Evolutionary conservation across 1,140 invertebrate species (phyloP).

Genomic region (Achatina immaculata): DNA sequence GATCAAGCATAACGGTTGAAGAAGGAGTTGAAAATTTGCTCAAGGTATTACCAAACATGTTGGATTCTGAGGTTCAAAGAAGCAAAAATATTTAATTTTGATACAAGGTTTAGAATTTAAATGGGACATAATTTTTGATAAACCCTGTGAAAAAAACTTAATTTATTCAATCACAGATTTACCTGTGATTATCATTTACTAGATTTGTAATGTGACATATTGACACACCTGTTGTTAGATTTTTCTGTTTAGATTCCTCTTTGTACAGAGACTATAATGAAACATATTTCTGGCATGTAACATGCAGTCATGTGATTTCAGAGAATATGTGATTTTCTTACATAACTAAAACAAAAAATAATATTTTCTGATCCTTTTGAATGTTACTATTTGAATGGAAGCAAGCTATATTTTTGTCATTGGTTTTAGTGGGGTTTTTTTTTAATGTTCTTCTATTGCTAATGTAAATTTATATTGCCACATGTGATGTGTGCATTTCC

Average conservation of each 20-base stretch:
- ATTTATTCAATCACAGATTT: not conserved
- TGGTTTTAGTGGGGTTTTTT: too few relatives aligned
- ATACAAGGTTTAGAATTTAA: not conserved
- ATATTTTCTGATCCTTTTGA: too few relatives aligned
- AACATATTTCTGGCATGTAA: not conserved
- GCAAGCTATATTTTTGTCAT: too few relatives aligned
- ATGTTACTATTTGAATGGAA: too few relatives aligned
- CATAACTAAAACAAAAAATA: too few relatives aligned
- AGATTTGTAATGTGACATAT: not conserved
- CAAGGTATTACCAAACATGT: slow-evolving; percentile 54
- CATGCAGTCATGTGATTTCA: not conserved
- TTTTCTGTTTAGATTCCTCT: not conserved
- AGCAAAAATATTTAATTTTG: slow-evolving; percentile 55
- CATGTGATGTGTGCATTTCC: too few relatives aligned
- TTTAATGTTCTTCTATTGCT: too few relatives aligned
- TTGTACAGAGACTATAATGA: not conserved
- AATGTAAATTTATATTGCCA: too few relatives aligned
- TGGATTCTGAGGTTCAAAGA: slow-evolving; percentile 45
- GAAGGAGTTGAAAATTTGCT: slow-evolving; percentile 54
- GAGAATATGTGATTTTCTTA: not conserved
- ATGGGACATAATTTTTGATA: not conserved
- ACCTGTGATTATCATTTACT: not conserved
- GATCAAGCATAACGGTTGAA: slow-evolving; percentile 52
- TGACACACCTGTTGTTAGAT: not conserved
- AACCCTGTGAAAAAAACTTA: not conserved